Evolutionary conservation across 2,797 vertebrate genomes (phyloP), one percentile per base, ranked within the genome.

Genomic region (Ptychadena robeensis): DNA sequence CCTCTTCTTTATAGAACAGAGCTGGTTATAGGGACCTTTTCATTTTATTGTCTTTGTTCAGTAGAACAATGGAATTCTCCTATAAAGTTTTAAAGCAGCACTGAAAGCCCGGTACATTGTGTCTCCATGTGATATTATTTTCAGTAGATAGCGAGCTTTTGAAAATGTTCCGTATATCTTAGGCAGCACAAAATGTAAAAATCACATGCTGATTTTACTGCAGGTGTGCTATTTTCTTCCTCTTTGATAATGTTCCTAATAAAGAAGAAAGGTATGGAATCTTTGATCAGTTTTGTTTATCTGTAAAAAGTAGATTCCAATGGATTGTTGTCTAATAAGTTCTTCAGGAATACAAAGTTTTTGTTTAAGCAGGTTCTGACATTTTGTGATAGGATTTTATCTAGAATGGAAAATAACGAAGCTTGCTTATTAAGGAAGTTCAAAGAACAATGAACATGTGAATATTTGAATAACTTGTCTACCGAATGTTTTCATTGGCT

Each of bases 261-360:
- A 77, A 53, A 67, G 65, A 44, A 32, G 63, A 65, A 77, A 67
- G 31, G 35, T n/a, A 4, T 44, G 38, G n/a, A 28, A 27, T 77
- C 75, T 77, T 77, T 77, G 28, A 77, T 77, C 75, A 34, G 6
- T 53, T 28, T 77, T 77, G 75, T 77, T 77, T 77, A 66, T 63
- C 74, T 31, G 37, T 32, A 32, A 28, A 34, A 11, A 31, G 28
- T 15, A 40, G 28, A 4, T 44, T 77, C 61, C 75, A 25, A 32
- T 65, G 61, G 73, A 44, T 76, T 65, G 37, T 65, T 65, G 40
- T 65, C 35, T 65, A 32, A 11, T 44, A 65, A 27, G 57, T 64
- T 75, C 48, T 38, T 75, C 18, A 34, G 25, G 38, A 73, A 38
- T 37, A 28, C 59, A 30, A 31, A 40, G 63, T 66, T 12, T 63